These are phyloP conservation scores for Thamnophis elegans DNA, from an alignment of 2,797 vertebrate species.

Conservation along the genomic window DNA sequence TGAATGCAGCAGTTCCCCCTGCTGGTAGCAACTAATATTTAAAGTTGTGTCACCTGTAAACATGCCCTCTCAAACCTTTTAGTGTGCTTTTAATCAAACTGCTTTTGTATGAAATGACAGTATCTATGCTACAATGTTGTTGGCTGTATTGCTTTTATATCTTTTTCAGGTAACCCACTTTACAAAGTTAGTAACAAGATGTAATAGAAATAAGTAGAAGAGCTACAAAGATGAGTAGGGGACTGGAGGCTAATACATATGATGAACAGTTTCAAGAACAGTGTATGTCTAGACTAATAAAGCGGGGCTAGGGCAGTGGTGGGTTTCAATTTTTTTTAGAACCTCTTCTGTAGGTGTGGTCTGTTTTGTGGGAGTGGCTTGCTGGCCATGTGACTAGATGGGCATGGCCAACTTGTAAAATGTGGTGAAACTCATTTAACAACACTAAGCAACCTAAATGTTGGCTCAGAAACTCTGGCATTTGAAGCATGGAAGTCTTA, in stretches of 20 bases:
- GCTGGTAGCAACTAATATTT: background rate
- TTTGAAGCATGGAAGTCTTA: too few species aligned
- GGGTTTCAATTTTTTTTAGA: too few species aligned
- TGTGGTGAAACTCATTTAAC: too few species aligned
- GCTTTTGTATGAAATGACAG: background rate
- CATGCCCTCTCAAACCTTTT: background rate
- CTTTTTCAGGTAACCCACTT: background rate
- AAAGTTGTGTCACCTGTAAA: background rate
- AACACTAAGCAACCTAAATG: too few species aligned
- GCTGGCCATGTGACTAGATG: too few species aligned
- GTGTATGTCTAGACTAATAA: too few species aligned
- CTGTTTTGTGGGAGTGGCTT: too few species aligned
- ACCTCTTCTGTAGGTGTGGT: too few species aligned
- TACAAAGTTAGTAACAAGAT: background rate
- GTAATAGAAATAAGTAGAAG: background rate
- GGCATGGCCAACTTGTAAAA: too few species aligned
- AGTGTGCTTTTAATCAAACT: background rate
- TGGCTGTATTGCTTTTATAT: background rate
- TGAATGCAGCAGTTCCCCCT: background rate
- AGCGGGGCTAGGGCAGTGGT: too few species aligned
- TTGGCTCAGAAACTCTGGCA: too few species aligned
- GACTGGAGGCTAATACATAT: background rate
- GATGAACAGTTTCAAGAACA: background rate
- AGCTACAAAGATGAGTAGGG: background rate
- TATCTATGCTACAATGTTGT: background rate